Evolutionary conservation across 2,797 vertebrate genomes (phyloP).

Genomic region (Sternarchorhynchus goeldii): DNA sequence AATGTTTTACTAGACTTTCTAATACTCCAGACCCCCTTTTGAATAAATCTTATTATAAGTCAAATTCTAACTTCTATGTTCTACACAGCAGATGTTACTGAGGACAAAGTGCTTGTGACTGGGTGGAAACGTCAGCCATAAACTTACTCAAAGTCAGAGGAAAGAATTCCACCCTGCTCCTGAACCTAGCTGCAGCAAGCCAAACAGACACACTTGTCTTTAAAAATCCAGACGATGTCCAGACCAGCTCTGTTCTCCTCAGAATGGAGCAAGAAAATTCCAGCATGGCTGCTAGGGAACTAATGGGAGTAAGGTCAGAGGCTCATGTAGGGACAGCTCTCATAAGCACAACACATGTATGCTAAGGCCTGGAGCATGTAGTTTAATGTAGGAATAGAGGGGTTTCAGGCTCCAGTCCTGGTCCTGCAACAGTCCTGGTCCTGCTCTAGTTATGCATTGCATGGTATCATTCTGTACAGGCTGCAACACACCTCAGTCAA

Average conservation of each 20-base stretch:
- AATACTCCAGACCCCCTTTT: background rate
- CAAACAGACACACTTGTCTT: slow-evolving; percentile 50
- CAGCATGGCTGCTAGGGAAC: slow-evolving; percentile 33
- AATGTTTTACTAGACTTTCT: background rate
- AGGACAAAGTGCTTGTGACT: slow-evolving; percentile 38
- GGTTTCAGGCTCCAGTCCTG: background rate
- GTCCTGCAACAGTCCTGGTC: background rate
- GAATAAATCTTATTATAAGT: slow-evolving; percentile 27
- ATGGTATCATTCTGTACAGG: background rate
- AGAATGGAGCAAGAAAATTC: slow-evolving; percentile 44
- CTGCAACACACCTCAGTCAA: background rate
- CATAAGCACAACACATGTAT: slow-evolving; percentile 30
- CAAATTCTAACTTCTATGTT: slow-evolving; percentile 20
- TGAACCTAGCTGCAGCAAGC: slow-evolving; percentile 52
- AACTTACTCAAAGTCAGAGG: slow-evolving; percentile 43
- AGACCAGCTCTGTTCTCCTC: slow-evolving; percentile 45
- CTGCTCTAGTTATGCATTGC: background rate
- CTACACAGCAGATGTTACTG: slow-evolving; percentile 8
- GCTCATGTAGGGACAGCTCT: slow-evolving; percentile 38
- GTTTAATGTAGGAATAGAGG: background rate
- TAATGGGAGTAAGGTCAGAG: slow-evolving; percentile 46
- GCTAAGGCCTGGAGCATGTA: background rate
- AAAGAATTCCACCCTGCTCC: slow-evolving; percentile 39
- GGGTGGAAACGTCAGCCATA: slow-evolving; percentile 38
- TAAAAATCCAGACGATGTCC: slow-evolving; percentile 48